phyloP scores from a whole-genome alignment of 1,140 invertebrate species.

The Trichonephila clavipes region DNA sequence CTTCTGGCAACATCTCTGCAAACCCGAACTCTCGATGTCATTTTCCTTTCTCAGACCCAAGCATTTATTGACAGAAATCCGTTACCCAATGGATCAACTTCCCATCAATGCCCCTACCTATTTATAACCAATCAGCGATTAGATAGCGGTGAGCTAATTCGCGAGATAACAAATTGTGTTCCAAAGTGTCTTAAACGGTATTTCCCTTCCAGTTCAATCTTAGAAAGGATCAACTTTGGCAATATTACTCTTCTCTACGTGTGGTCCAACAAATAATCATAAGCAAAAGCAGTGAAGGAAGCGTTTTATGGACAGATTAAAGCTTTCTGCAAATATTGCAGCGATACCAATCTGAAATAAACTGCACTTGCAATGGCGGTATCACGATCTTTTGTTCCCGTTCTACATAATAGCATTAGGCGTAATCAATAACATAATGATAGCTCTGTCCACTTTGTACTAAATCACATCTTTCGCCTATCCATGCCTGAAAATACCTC shows the following conservation, averaged over 20 bases:
- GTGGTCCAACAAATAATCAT: conserved; percentile 49
- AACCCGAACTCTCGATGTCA: no score
- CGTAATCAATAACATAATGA: conserved; percentile 74
- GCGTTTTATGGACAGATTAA: not conserved
- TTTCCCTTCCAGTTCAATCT: conserved; percentile 33
- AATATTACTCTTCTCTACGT: conserved; percentile 24
- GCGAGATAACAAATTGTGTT: conserved; percentile 25
- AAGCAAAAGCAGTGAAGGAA: not conserved
- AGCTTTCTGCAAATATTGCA: not conserved
- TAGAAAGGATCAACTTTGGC: not conserved
- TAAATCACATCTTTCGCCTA: conserved; percentile 66
- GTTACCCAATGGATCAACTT: not conserved
- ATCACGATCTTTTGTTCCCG: conserved; percentile 60
- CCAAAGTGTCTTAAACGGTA: conserved; percentile 38
- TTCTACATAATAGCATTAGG: conserved; percentile 24
- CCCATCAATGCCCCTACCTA: not conserved
- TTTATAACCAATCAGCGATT: not conserved
- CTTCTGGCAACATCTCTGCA: no score
- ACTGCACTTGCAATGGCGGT: conserved; percentile 28
- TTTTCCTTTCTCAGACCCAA: no score
- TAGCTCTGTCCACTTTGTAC: conserved; percentile 65
- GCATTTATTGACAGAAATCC: not conserved
- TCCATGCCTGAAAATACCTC: conserved; percentile 4
- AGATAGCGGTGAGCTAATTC: not conserved
- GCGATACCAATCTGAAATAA: conserved; percentile 48